A percentile compares a stretch with the other conserved stretches of the same genome.
phyloP scores from a whole-genome alignment of 1,140 invertebrate genomes.

The Apis dorsata region DNA sequence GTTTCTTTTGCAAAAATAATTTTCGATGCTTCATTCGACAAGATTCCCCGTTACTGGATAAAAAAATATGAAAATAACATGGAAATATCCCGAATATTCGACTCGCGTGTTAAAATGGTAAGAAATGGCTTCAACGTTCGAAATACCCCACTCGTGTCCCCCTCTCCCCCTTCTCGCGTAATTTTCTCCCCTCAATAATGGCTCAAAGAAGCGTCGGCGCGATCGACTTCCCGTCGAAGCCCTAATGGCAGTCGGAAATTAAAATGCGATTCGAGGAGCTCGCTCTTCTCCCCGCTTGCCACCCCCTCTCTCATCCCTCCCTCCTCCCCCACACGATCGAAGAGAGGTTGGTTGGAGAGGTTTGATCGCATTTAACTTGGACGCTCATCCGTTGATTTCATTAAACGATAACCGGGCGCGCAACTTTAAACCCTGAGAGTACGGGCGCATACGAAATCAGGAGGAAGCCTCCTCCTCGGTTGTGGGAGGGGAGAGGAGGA shows the following conservation, averaged over 20 bases:
- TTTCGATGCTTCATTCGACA: no score
- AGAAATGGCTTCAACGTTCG: neutral
- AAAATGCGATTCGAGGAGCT: slow-evolving; percentile 61
- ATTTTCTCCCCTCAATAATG: slow-evolving; percentile 9
- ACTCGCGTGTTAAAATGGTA: neutral
- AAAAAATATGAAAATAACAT: no score
- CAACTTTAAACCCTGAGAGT: slow-evolving; percentile 51
- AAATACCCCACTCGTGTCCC: neutral
- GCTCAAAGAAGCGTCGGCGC: slow-evolving; percentile 29
- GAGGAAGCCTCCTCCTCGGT: neutral
- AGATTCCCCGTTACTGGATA: no score
- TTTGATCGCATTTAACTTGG: slow-evolving; percentile 66
- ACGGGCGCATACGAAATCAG: slow-evolving; percentile 53
- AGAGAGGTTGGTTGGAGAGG: slow-evolving; percentile 21
- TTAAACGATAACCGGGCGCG: slow-evolving; percentile 69
- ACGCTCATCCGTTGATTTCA: slow-evolving; percentile 73
- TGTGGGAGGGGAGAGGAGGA: neutral
- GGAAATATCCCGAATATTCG: no score
- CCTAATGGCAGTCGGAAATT: slow-evolving; percentile 73
- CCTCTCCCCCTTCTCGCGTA: neutral
- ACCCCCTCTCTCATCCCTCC: slow-evolving; percentile 15
- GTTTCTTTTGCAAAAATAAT: no score
- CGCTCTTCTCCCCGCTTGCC: slow-evolving; percentile 23
- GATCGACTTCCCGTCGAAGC: slow-evolving; percentile 45
- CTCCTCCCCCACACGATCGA: neutral